Conservation (phyloP, 1,140 invertebrate species). For the Drosophila nebulosa region DNA sequence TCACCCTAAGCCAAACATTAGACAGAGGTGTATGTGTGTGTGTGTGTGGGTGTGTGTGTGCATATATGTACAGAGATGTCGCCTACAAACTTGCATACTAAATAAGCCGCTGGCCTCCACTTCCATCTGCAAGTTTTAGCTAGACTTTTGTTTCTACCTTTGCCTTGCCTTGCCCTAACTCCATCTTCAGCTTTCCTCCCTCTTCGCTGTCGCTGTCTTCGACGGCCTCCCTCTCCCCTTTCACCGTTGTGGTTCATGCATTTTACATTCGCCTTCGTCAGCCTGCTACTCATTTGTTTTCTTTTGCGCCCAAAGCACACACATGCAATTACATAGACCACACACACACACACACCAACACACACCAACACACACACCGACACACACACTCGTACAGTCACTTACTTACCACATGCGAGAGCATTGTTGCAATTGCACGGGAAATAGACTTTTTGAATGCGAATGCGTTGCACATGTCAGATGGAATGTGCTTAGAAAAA, state of each 20-base stretch:
- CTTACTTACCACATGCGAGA: conserved; percentile 34
- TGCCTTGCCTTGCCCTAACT: not conserved
- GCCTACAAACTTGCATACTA: conserved; percentile 72
- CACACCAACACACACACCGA: not conserved
- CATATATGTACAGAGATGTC: conserved; percentile 52
- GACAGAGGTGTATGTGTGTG: no score
- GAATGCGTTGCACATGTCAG: conserved; percentile 76
- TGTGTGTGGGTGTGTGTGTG: no score
- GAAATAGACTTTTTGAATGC: conserved; percentile 79
- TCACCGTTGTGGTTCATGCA: conserved; percentile 42
- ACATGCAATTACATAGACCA: conserved; percentile 34
- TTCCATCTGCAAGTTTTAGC: conserved; percentile 17
- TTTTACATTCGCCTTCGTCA: conserved; percentile 68
- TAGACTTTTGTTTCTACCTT: not conserved
- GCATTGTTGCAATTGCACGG: conserved; percentile 77
- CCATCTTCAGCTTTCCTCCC: not conserved
- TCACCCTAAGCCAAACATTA: no score
- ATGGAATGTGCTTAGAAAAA: conserved; percentile 69
- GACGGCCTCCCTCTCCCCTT: not conserved
- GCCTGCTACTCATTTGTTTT: conserved; percentile 74
- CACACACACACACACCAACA: not conserved
- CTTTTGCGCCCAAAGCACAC: conserved; percentile 55
- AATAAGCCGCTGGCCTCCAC: conserved; percentile 62
- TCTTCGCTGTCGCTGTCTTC: no score
- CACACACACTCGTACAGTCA: conserved; percentile 20